These are phyloP conservation scores for Xenus cinereus DNA, from an alignment of 2,113 vertebrate genomes.

Conservation along the genomic window DNA sequence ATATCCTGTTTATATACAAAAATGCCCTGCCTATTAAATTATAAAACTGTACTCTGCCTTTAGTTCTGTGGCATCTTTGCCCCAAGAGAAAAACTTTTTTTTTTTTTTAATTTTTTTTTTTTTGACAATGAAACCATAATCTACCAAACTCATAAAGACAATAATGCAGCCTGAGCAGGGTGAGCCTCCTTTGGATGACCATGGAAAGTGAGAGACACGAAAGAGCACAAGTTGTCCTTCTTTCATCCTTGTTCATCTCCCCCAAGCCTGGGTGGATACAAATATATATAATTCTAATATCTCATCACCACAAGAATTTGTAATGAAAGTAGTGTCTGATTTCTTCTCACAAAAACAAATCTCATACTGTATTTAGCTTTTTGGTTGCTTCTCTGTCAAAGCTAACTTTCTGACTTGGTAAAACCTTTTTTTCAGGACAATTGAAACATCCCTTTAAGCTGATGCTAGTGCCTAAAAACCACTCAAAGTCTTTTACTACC, in stretches of 20 bases:
- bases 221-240: neutral
- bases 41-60: neutral
- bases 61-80: neutral
- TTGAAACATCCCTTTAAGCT: neutral
- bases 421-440: neutral
- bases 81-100: neutral
- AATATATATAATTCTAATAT: neutral
- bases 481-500: neutral
- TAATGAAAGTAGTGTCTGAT: neutral
- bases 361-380: neutral
- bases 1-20: neutral
- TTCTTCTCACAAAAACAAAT: neutral
- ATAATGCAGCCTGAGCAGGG: neutral
- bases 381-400: neutral
- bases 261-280: accelerated
- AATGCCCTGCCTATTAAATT: neutral
- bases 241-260: neutral
- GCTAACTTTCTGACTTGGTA: neutral
- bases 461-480: neutral
- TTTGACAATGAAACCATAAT: neutral
- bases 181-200: neutral
- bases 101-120: neutral
- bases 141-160: neutral
- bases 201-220: neutral
- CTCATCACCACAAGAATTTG: neutral